Percentiles rank a stretch among this genome's conserved stretches.
Evolutionary conservation across 2,113 vertebrate species (phyloP).

Genomic region (Pipra filicauda): DNA sequence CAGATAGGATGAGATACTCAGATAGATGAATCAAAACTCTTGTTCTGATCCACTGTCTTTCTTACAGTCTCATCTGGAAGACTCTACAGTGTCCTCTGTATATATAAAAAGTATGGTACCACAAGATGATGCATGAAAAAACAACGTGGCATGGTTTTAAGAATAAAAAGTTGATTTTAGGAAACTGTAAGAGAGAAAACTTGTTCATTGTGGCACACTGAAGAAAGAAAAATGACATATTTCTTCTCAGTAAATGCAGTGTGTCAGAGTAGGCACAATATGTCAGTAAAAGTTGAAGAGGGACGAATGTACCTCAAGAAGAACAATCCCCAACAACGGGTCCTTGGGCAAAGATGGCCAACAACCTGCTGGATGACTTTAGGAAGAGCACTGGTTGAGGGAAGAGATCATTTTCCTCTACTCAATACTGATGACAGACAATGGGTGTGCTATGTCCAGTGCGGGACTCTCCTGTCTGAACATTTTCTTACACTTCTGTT

Average conservation of each 20-base stretch:
- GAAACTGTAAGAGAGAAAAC: neutral
- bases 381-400: neutral
- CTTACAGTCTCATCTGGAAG: neutral
- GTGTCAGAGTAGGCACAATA: neutral
- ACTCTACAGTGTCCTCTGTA: fast-evolving
- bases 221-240: neutral
- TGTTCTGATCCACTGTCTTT: neutral
- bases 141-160: fast-evolving
- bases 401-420: neutral
- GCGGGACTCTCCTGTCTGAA: neutral
- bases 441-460: neutral
- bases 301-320: neutral
- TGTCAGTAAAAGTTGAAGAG: neutral
- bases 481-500: neutral
- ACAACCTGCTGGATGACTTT: neutral
- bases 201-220: neutral
- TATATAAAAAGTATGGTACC: neutral
- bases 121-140: neutral
- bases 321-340: neutral
- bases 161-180: neutral
- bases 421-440: neutral
- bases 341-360: fast-evolving
- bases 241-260: neutral
- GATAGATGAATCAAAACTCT: neutral
- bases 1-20: neutral